Conservation (phyloP, 2,113 vertebrate genomes). For the Indri indri region DNA sequence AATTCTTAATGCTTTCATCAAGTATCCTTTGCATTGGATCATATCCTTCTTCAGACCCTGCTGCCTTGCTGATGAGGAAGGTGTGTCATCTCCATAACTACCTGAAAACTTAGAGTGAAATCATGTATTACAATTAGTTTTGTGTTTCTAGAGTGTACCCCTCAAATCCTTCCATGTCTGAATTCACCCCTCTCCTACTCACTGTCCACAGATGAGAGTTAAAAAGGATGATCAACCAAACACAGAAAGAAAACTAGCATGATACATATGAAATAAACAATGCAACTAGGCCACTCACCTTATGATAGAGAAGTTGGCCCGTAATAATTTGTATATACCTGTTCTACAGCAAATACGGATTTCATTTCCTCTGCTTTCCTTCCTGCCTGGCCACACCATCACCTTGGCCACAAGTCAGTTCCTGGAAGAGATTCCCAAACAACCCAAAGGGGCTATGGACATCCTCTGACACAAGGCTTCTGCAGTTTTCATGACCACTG, state of each 20-base stretch:
- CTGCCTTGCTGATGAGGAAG: background rate
- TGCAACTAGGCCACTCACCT: background rate
- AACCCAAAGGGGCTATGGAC: background rate
- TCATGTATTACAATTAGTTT: background rate
- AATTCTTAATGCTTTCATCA: conserved; percentile 22
- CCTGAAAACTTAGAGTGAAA: background rate
- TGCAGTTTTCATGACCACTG: background rate
- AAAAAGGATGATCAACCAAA: background rate
- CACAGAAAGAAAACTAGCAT: background rate
- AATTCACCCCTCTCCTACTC: background rate
- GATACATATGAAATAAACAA: background rate
- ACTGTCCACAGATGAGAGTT: background rate
- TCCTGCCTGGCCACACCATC: background rate
- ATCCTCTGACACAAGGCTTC: background rate
- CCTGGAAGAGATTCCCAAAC: background rate
- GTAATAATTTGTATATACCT: background rate
- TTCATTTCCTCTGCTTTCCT: background rate
- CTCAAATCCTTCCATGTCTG: background rate
- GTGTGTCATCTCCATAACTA: background rate
- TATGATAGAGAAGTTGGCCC: background rate
- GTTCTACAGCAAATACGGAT: background rate
- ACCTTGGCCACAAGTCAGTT: background rate
- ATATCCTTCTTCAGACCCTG: background rate
- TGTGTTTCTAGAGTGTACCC: background rate
- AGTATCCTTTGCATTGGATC: background rate